phyloP scores from a whole-genome alignment of 2,113 vertebrate genomes.

The Ameiurus melas region DNA sequence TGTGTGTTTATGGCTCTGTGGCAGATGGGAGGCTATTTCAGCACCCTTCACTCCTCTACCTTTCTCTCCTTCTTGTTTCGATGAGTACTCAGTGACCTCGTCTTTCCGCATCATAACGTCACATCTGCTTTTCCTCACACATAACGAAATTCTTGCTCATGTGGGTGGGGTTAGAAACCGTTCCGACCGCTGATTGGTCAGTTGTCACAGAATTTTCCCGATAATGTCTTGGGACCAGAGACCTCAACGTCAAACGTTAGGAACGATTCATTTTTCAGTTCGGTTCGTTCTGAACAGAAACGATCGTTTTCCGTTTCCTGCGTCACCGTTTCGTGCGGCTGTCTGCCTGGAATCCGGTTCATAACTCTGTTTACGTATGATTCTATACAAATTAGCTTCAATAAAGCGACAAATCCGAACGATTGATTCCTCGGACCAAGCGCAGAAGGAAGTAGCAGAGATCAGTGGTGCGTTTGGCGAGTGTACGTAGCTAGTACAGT shows the following conservation, averaged over 20 bases:
- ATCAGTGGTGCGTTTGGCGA: no score
- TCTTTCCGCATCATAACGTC: conserved; percentile 17
- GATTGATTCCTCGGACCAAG: no score
- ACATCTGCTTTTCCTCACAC: conserved; percentile 19
- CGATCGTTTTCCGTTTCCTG: not conserved
- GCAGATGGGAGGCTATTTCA: conserved; percentile 99
- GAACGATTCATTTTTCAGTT: not conserved
- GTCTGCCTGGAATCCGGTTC: not conserved
- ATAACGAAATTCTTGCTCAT: not conserved
- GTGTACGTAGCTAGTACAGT: no score
- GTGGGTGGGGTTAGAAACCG: not conserved
- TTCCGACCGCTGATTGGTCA: not conserved
- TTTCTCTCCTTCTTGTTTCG: conserved; percentile 39
- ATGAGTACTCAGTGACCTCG: conserved; percentile 11
- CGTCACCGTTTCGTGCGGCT: no score
- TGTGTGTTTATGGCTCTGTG: conserved; percentile 79
- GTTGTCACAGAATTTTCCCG: not conserved
- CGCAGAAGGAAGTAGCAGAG: no score
- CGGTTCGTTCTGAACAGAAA: not conserved
- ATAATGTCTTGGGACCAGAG: not conserved
- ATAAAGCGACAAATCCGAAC: no score
- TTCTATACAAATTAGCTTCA: no score
- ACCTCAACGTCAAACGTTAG: not conserved
- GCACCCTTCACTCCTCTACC: conserved; percentile 77
- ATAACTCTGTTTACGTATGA: no score